Base-by-base conservation (phyloP, 1,140 invertebrate genomes). In the Euura lappo region DNA sequence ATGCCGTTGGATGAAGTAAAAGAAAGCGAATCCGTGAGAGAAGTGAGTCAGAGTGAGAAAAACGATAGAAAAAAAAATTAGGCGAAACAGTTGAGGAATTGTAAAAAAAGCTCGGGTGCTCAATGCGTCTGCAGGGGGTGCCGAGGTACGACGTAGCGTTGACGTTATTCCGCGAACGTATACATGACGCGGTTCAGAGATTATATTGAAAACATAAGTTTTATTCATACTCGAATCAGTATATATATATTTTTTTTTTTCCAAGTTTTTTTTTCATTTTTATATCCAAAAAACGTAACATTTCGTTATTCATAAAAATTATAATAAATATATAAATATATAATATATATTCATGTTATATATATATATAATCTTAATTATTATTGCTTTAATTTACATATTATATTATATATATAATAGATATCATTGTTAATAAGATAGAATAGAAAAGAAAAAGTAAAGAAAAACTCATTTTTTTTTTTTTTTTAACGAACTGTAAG, bases 401-500 rank as follows among this genome's bases (percentile, higher is more conserved):
- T 42, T 68, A 8, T 28, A 28, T 28, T 28, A 28, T 28, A 28
- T 28, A 28, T 28, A 28, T 28, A 28, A 28, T 28, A 28, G 28
- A 28, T 28, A 28, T 28, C 28, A 28, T 28, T 28, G 28, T 28
- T 28, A 28, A 1, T 28, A 28, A 28, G 28, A 28, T 28, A 28
- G 28, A 28, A 28, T 28, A 28, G 28, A 28, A 28, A 42, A 44
- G 74, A 28, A 28, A 75, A 74, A 72, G 71, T 74, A 71, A 74
- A 82, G 77, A 78, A 77, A 80, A 78, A 79, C 74, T 79, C 75
- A 77, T 78, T 81, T 77, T 77, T 75, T 80, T 85, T 84, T 85
- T 28, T 28, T 28, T 28, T 28, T 28, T 28, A 28, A 28, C 28
- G 28, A 28, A 28, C 28, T 28, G 1, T 28, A 28, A 28, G 28